Evolutionary conservation across 2,888 invertebrate genomes (phyloP).

Genomic region (Cyaniris semiargus): DNA sequence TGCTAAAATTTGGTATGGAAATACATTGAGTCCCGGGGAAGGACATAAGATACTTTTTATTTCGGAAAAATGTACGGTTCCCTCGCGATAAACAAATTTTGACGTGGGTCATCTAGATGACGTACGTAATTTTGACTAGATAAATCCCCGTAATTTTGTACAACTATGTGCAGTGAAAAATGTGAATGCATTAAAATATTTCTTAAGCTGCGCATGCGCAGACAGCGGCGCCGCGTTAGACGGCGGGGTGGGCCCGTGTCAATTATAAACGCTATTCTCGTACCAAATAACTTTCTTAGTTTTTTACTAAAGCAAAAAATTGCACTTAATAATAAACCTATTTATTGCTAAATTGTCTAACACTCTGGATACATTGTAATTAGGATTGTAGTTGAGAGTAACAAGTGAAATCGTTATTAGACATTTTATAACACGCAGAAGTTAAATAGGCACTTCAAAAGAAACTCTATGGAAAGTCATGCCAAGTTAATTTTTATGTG

Average conservation of each 20-base stretch:
- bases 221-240: constrained; percentile 20
- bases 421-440: no score
- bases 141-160: neutral
- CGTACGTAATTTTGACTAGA: no score
- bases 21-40: no score
- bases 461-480: neutral
- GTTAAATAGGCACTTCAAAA: neutral
- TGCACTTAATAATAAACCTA: neutral
- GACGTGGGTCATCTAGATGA: no score
- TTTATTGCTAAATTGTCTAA: neutral
- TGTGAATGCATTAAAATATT: constrained; percentile 16
- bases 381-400: neutral
- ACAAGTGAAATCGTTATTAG: neutral
- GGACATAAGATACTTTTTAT: no score
- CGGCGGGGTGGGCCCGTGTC: neutral
- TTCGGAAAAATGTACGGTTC: no score
- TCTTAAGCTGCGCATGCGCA: neutral
- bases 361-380: neutral
- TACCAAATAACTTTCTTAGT: neutral
- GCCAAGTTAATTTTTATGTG: no score
- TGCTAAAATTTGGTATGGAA: no score
- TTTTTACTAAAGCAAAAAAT: neutral
- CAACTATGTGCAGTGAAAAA: neutral
- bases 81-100: no score
- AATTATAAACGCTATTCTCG: neutral